A percentile compares a stretch with the other conserved stretches of the same genome.
These are phyloP conservation scores for Brachionus manjavacas DNA, from an alignment of 1,140 invertebrate genomes.

Conservation along the genomic window DNA sequence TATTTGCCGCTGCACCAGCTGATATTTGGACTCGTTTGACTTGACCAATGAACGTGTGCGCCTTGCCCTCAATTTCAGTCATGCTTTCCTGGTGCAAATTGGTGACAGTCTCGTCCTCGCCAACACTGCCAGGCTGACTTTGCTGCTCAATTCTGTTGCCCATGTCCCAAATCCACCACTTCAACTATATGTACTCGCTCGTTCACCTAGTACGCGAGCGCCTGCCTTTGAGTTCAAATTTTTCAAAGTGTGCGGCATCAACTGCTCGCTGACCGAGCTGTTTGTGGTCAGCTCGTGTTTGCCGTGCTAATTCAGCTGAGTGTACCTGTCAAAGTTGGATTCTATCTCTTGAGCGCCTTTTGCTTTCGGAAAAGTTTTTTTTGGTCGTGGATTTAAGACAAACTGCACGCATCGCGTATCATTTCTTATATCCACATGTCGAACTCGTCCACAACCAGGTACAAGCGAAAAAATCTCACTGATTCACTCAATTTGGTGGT, in stretches of 20 bases:
- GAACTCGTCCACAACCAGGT: neutral
- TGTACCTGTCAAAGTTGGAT: neutral
- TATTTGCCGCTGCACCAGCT: neutral
- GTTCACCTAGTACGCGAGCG: neutral
- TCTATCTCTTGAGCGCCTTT: conserved; percentile 14
- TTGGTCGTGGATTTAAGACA: neutral
- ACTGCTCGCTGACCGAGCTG: neutral
- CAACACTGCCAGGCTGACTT: too few relatives aligned
- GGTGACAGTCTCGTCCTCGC: neutral
- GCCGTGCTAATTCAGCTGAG: neutral
- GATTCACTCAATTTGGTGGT: neutral
- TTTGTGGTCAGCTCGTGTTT: neutral
- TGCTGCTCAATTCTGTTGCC: too few relatives aligned
- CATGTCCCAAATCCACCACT: too few relatives aligned
- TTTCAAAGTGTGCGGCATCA: neutral
- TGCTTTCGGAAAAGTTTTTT: conserved; percentile 34
- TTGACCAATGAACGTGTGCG: neutral
- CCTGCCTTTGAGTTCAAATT: conserved; percentile 12
- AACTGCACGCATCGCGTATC: neutral
- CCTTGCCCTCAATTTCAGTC: conserved; percentile 15
- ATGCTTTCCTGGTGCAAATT: conserved; percentile 22
- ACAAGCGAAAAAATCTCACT: neutral
- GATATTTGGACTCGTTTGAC: neutral
- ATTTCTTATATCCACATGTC: conserved; percentile 31
- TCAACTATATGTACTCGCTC: conserved; percentile 67